A percentile compares a stretch with the other conserved stretches of the same genome.
Conservation (phyloP, 2,888 invertebrate species). For the Protonemura montana region DNA sequence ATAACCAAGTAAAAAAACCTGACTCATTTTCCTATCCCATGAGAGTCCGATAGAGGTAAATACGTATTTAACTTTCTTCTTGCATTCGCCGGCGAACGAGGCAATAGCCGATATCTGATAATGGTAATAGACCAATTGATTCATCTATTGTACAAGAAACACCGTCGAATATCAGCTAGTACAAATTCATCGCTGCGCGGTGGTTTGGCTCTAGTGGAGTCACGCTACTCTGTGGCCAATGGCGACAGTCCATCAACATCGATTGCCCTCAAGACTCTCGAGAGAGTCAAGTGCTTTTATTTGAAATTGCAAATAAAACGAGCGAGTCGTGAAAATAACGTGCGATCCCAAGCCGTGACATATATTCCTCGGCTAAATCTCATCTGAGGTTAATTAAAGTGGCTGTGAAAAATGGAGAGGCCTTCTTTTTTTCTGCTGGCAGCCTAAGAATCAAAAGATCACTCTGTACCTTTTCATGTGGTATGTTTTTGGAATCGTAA, state of each 20-base stretch:
- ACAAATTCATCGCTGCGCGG: not conserved
- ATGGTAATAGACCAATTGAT: constrained; percentile 1
- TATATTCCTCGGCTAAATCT: not conserved
- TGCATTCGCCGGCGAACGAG: not conserved
- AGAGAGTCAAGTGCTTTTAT: constrained; percentile 4
- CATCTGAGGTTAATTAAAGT: not conserved
- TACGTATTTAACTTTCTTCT: not conserved
- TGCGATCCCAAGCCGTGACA: not conserved
- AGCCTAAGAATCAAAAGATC: not conserved
- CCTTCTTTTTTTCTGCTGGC: not conserved
- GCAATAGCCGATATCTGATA: not conserved
- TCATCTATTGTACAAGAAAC: constrained; percentile 3
- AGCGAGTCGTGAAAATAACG: not conserved
- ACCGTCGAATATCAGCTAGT: not conserved
- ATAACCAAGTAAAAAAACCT: too few relatives aligned
- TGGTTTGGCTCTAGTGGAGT: not conserved
- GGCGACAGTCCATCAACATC: not conserved
- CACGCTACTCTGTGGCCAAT: not conserved
- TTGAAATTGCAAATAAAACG: not conserved
- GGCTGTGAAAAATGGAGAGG: not conserved
- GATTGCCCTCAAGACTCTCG: not conserved
- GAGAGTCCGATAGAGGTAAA: too few relatives aligned
- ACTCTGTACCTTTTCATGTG: too few relatives aligned
- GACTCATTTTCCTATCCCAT: too few relatives aligned
- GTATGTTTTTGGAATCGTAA: not conserved